These are phyloP conservation scores for Ectemnius lituratus DNA, from an alignment of 2,888 invertebrate genomes.

Conservation along the genomic window DNA sequence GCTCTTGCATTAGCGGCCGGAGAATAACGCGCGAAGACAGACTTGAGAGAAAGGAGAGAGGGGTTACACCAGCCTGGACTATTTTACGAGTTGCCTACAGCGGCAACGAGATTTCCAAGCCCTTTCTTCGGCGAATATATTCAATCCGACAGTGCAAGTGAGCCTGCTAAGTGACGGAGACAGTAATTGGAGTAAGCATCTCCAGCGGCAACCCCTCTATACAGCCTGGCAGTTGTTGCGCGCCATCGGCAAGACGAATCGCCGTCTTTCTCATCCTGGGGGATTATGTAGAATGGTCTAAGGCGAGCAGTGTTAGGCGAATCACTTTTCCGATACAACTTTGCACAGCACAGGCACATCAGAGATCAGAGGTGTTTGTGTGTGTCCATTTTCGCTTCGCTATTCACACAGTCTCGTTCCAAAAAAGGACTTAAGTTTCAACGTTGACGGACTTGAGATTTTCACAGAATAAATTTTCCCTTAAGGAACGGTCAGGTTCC, in stretches of 20 bases:
- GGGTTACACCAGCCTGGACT: neutral
- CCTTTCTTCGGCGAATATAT: conserved; percentile 44
- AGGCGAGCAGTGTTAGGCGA: too few species aligned
- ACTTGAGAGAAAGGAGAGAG: conserved; percentile 2
- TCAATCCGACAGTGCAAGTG: conserved; percentile 49
- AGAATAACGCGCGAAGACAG: neutral
- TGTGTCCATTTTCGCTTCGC: too few species aligned
- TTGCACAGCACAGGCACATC: too few species aligned
- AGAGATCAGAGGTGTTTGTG: too few species aligned
- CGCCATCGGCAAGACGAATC: conserved; percentile 6
- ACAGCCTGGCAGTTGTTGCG: conserved; percentile 21
- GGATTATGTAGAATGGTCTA: too few species aligned
- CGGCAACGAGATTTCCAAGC: conserved; percentile 23
- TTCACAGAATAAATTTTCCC: too few species aligned
- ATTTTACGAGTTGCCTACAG: conserved; percentile 24
- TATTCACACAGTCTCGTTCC: too few species aligned
- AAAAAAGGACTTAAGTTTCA: too few species aligned
- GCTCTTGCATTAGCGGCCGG: too few species aligned
- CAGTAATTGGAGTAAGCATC: conserved; percentile 55
- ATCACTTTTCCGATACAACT: too few species aligned
- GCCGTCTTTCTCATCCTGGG: neutral
- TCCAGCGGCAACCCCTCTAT: conserved; percentile 14
- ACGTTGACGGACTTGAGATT: too few species aligned
- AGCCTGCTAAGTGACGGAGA: conserved; percentile 51
- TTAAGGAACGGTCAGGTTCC: too few species aligned